phyloP scores from a whole-genome alignment of 2,113 vertebrate species.

The Stegostoma tigrinum region DNA sequence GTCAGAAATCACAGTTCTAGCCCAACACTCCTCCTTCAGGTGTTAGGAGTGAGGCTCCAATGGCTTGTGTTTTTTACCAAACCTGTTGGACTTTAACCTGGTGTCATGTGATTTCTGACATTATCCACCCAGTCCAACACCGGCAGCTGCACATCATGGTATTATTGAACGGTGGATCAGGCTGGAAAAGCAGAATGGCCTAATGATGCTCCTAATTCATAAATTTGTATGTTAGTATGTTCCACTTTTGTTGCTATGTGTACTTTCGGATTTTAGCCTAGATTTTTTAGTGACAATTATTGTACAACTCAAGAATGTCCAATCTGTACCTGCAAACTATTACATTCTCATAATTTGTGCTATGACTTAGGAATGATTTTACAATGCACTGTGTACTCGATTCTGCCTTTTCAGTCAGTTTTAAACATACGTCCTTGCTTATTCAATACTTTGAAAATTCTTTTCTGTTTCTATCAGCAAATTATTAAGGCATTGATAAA shows the following conservation, averaged over 20 bases:
- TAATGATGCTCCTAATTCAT: no score
- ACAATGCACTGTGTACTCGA: not conserved
- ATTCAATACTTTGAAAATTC: not conserved
- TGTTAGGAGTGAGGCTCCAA: no score
- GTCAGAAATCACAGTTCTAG: no score
- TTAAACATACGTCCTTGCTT: not conserved
- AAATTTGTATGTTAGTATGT: no score
- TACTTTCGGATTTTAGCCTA: not conserved
- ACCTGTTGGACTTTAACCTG: no score
- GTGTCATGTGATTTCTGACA: no score
- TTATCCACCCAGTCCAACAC: no score
- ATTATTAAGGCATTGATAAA: not conserved
- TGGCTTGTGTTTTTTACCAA: no score
- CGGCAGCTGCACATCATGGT: no score
- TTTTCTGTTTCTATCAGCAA: not conserved
- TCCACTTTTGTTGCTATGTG: not conserved
- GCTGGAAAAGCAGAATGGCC: no score
- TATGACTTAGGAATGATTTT: not conserved
- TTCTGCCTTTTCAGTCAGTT: not conserved
- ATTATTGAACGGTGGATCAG: no score
- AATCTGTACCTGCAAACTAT: not conserved
- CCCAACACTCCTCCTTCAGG: no score
- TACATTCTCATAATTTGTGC: not conserved
- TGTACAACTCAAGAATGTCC: not conserved
- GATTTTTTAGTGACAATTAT: not conserved